phyloP scores from a whole-genome alignment of 2,888 invertebrate genomes.

The Pantelozetes paolii region DNA sequence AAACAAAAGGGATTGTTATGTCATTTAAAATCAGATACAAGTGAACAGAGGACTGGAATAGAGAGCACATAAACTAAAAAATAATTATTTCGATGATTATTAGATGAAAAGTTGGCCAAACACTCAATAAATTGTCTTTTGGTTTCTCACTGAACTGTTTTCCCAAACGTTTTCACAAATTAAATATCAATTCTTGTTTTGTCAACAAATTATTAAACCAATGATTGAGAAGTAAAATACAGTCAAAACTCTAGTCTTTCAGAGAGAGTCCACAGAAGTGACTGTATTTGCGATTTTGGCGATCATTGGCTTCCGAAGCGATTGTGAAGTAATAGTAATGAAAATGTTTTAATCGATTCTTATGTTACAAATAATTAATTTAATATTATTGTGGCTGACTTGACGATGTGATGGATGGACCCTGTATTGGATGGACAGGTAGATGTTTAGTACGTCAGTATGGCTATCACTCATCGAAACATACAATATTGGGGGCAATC shows the following conservation, averaged over 20 bases:
- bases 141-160: not conserved
- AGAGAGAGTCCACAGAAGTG: not conserved
- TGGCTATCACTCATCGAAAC: not conserved
- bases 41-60: not conserved
- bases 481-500: too few species aligned
- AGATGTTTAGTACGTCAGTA: not conserved
- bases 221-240: constrained; percentile 21
- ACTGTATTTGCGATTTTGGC: constrained; percentile 1
- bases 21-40: not conserved
- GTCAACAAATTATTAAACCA: constrained; percentile 18
- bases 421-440: not conserved
- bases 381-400: constrained; percentile 31
- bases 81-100: constrained; percentile 15
- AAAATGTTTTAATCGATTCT: constrained; percentile 13
- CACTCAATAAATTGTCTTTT: not conserved
- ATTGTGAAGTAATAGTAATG: constrained; percentile 2
- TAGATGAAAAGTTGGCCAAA: constrained; percentile 27
- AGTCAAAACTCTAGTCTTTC: not conserved
- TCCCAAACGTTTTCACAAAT: not conserved
- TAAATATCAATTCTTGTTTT: not conserved
- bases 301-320: constrained; percentile 1
- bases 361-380: constrained; percentile 16
- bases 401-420: constrained; percentile 28
- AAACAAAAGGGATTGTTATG: not conserved
- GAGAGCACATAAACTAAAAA: constrained; percentile 22